Percentiles rank a stretch among this genome's conserved stretches.
Conservation (phyloP, 2,888 invertebrate species). For the Scaptomyza reducta region DNA sequence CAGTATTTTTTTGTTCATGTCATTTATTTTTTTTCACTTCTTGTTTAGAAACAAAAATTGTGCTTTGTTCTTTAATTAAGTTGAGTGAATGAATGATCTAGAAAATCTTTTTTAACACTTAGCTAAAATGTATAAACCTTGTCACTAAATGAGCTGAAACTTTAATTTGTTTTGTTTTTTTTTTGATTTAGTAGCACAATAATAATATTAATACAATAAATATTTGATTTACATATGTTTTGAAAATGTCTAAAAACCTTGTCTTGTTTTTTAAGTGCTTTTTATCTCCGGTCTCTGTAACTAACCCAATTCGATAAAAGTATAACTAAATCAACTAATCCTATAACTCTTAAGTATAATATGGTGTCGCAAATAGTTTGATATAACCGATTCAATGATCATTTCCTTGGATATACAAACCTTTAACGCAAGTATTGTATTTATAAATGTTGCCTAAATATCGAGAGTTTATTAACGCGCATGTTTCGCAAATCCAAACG, state of each 20-base stretch:
- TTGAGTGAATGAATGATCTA: constrained; percentile 40
- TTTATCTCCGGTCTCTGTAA: constrained; percentile 31
- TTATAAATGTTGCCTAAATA: constrained; percentile 68
- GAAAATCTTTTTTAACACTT: constrained; percentile 42
- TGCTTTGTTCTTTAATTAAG: constrained; percentile 56
- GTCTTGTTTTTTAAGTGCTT: constrained; percentile 49
- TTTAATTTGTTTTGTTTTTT: constrained; percentile 42
- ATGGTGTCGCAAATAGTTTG: constrained; percentile 41
- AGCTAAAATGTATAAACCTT: constrained; percentile 63
- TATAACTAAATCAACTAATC: constrained; percentile 11
- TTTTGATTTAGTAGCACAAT: constrained; percentile 56
- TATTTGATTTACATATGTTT: constrained; percentile 60
- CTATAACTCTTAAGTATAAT: constrained; percentile 16
- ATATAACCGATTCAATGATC: constrained; percentile 29
- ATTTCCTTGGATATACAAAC: constrained; percentile 39
- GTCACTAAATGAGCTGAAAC: constrained; percentile 56
- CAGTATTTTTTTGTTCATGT: constrained; percentile 65
- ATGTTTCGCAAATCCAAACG: constrained; percentile 18
- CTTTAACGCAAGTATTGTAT: constrained; percentile 69
- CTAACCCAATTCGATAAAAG: constrained; percentile 40
- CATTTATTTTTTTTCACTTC: constrained; percentile 33
- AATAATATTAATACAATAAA: constrained; percentile 58
- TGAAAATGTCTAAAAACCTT: constrained; percentile 31
- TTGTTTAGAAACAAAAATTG: constrained; percentile 44
- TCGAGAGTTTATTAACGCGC: constrained; percentile 46